These are phyloP conservation scores for Tetropium fuscum DNA, from an alignment of 2,888 invertebrate genomes.

Conservation along the genomic window DNA sequence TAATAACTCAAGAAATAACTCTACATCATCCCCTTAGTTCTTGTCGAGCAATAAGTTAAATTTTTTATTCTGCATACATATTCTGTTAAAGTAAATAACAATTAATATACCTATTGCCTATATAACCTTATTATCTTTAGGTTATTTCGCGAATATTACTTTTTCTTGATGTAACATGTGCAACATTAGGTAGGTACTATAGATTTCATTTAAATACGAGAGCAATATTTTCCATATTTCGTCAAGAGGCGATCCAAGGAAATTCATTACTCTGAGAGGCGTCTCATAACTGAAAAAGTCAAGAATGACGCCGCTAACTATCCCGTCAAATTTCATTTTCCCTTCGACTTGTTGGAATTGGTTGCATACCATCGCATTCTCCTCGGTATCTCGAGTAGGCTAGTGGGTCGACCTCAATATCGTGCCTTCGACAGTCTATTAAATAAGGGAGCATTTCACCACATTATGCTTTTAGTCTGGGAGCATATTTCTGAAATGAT, in stretches of 20 bases:
- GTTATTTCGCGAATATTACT: too few relatives aligned
- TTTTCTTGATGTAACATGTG: too few relatives aligned
- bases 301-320: conserved; percentile 35
- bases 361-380: conserved; percentile 56
- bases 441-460: conserved; percentile 45
- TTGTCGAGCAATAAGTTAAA: too few relatives aligned
- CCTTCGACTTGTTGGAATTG: conserved; percentile 49
- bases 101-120: too few relatives aligned
- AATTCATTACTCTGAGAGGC: conserved; percentile 19
- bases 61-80: too few relatives aligned
- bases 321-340: conserved; percentile 56
- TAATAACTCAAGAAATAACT: too few relatives aligned
- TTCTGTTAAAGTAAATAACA: too few relatives aligned
- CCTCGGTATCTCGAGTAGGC: conserved; percentile 53
- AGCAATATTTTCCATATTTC: too few relatives aligned
- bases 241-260: not conserved
- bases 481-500: conserved; percentile 2
- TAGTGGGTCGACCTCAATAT: conserved; percentile 60
- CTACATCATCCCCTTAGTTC: too few relatives aligned
- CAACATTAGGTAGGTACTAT: too few relatives aligned
- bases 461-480: conserved; percentile 24
- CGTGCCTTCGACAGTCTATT: conserved; percentile 58
- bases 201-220: too few relatives aligned
- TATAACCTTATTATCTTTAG: too few relatives aligned
- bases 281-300: conserved; percentile 21